These are phyloP conservation scores for Beris morrisii DNA, from an alignment of 2,888 invertebrate genomes.

Conservation along the genomic window DNA sequence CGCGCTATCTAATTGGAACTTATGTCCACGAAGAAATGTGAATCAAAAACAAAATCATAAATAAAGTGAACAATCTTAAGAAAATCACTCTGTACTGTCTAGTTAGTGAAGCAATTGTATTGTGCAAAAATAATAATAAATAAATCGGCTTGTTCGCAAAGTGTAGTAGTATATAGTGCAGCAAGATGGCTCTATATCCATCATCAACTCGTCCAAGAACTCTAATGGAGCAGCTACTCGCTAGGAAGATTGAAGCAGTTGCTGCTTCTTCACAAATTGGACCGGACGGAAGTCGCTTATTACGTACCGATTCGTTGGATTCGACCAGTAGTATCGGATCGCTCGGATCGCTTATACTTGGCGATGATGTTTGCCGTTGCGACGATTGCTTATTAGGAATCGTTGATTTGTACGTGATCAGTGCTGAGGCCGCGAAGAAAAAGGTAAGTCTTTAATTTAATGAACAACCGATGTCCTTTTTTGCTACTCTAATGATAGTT, in stretches of 20 bases:
- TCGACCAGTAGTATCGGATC: conserved; percentile 73
- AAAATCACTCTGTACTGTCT: too few species aligned
- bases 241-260: conserved; percentile 79
- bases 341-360: conserved; percentile 62
- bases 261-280: conserved; percentile 59
- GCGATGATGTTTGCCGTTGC: conserved; percentile 76
- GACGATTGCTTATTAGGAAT: conserved; percentile 83
- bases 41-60: too few species aligned
- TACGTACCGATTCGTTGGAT: conserved; percentile 77
- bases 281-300: conserved; percentile 57
- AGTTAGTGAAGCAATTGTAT: too few species aligned
- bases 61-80: too few species aligned
- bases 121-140: too few species aligned
- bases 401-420: conserved; percentile 70
- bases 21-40: too few species aligned
- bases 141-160: too few species aligned
- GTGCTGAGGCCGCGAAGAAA: conserved; percentile 60
- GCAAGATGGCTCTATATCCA: conserved; percentile 55
- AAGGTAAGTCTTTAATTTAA: conserved; percentile 60
- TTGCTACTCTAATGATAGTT: too few species aligned
- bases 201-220: conserved; percentile 68
- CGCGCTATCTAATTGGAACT: too few species aligned
- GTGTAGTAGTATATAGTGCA: neutral
- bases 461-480: too few species aligned
- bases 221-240: conserved; percentile 79